Evolutionary conservation across 1,140 invertebrate genomes (phyloP), one percentile per base, ranked within the genome.

Genomic region (Venturia canescens): DNA sequence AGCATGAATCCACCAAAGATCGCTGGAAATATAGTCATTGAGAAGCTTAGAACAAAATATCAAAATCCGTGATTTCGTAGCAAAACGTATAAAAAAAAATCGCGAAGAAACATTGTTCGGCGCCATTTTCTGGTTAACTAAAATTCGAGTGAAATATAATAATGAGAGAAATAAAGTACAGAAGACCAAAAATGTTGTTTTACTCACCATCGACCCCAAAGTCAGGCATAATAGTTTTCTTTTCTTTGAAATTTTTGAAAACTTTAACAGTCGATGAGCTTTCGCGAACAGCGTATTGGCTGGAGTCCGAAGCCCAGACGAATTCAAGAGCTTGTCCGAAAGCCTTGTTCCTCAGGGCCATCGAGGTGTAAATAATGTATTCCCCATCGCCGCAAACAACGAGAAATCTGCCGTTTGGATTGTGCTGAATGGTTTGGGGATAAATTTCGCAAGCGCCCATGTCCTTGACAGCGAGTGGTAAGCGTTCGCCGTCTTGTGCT

Each of bases 381-480:
- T 99, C 99, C 0, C 99, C 99, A 92, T 99, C 99, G 13, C 99
- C 99, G 92, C 99, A 99, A 11, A 99, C 98, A 5, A 99, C 99
- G 2, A 99, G 96, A 92, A 99, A 99, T 92, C 98, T 95, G 63
- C 99, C 99, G 92, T 99, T 99, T 0, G 98, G 98, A 93, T 99
- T 99, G 88, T 99, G 99, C 26, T 97, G 96, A 83, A 99, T 98
- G 0, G 97, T 99, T 90, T 99, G 99, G 0, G 99, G 99, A 91
- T 99, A 99, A 84, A 99, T 99, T 92, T 99, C 99, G 92, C 98
- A 99, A 23, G 98, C 97, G 0, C 99, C 99, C 98, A 99, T 99
- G 86, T 99, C 99, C 90, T 99, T 99, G 0, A 99, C 96, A 3
- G 96, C 95, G 9, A 99, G 93, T 3, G 98, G 96, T 0, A 99